A percentile compares a stretch with the other conserved stretches of the same genome.
Evolutionary conservation across 1,140 invertebrate genomes (phyloP).

Genomic region (Drusus annulatus): DNA sequence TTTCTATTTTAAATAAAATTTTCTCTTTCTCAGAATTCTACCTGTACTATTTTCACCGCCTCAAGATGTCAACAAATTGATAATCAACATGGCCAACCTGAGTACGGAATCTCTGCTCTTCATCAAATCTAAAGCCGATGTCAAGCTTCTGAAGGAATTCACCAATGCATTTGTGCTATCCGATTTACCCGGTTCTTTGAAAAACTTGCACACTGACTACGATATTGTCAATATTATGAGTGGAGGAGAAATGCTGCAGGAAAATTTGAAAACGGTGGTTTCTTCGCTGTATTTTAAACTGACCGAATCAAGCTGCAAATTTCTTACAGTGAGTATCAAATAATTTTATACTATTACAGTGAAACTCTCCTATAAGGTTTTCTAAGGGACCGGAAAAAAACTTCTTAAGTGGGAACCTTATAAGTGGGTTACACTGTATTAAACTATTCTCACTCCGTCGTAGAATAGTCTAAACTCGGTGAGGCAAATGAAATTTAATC

Average conservation of each 20-base stretch:
- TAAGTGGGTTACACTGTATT: too few relatives aligned
- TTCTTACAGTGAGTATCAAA: slow-evolving; percentile 74
- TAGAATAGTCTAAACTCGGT: too few relatives aligned
- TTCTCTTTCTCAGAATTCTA: slow-evolving; percentile 34
- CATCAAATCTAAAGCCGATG: slow-evolving; percentile 14
- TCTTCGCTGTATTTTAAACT: slow-evolving; percentile 63
- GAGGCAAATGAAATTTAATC: too few relatives aligned
- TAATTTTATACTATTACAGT: too few relatives aligned
- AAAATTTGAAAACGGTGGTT: slow-evolving; percentile 61
- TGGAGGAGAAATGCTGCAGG: slow-evolving; percentile 46
- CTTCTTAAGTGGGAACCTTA: too few relatives aligned
- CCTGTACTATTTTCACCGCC: slow-evolving; percentile 2
- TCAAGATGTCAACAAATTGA: slow-evolving; percentile 25
- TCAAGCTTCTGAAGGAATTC: slow-evolving; percentile 50
- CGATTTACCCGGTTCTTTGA: slow-evolving; percentile 65
- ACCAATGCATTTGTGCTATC: slow-evolving; percentile 54
- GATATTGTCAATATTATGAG: slow-evolving; percentile 57
- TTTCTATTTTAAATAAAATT: not conserved
- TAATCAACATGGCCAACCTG: slow-evolving; percentile 28
- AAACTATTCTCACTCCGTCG: too few relatives aligned
- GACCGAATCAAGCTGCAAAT: slow-evolving; percentile 74
- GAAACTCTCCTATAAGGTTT: too few relatives aligned
- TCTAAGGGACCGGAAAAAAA: too few relatives aligned
- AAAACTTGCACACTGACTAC: slow-evolving; percentile 64
- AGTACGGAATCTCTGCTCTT: slow-evolving; percentile 33